Evolutionary conservation across 2,113 vertebrate species (phyloP).

Genomic region (Saimiri boliviensis): DNA sequence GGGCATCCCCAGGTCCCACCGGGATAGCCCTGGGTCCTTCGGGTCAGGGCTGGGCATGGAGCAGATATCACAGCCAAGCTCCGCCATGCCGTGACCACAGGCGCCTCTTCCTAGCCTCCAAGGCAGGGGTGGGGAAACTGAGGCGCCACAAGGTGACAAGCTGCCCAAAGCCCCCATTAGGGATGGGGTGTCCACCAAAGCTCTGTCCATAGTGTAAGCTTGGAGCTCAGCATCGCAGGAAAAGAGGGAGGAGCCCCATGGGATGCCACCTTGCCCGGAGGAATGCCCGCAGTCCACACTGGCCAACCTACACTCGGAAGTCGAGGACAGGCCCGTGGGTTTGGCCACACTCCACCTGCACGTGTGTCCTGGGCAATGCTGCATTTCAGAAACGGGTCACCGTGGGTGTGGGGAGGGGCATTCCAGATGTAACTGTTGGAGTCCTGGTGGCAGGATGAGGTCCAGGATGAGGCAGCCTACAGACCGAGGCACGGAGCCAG

Average conservation of each 20-base stretch:
- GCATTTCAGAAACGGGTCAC: neutral
- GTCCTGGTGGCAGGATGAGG: neutral
- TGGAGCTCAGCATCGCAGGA: neutral
- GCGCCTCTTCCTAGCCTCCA: neutral
- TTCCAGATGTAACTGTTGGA: neutral
- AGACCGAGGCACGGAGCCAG: neutral
- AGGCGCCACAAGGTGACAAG: neutral
- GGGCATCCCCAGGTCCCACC: neutral
- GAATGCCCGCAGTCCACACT: neutral
- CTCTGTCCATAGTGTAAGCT: neutral
- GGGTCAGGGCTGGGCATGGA: fast-evolving
- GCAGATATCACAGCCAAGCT: too few species aligned
- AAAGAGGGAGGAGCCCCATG: neutral
- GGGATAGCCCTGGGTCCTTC: neutral
- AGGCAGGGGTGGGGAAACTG: neutral
- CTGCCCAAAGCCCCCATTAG: neutral
- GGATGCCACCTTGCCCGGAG: neutral
- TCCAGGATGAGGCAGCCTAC: neutral
- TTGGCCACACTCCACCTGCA: neutral
- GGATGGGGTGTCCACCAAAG: neutral
- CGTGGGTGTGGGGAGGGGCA: too few species aligned
- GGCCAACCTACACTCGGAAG: fast-evolving
- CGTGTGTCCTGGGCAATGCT: neutral
- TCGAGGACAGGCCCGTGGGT: neutral
- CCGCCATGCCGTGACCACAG: fast-evolving